These are phyloP conservation scores for Abrostola tripartita DNA, from an alignment of 2,888 invertebrate genomes.

Conservation along the genomic window DNA sequence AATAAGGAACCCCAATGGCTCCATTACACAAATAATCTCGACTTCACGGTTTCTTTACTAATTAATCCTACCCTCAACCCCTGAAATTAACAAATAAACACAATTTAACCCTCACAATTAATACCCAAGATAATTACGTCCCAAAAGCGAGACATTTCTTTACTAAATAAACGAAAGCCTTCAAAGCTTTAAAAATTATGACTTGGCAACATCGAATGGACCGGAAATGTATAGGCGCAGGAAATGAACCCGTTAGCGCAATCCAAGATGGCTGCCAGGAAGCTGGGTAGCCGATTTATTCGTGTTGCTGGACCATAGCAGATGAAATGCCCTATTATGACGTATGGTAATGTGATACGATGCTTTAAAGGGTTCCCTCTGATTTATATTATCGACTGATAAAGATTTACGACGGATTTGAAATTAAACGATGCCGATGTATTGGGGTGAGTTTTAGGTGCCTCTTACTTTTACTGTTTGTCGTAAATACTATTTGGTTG, in stretches of 20 bases:
- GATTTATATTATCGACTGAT: conserved; percentile 38
- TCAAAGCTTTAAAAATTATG: conserved; percentile 74
- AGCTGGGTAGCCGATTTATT: conserved; percentile 76
- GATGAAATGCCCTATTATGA: conserved; percentile 59
- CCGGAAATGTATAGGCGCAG: conserved; percentile 87
- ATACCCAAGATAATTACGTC: conserved; percentile 47
- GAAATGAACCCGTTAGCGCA: conserved; percentile 87
- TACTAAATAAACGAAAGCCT: conserved; percentile 48
- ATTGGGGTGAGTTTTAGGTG: no score
- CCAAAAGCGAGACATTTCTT: conserved; percentile 49
- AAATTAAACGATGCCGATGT: conserved; percentile 3
- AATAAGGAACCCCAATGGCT: conserved; percentile 49
- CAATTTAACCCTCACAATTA: conserved; percentile 50
- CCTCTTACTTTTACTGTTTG: no score
- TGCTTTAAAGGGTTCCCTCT: conserved; percentile 36
- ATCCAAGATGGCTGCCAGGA: conserved; percentile 83
- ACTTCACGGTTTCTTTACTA: conserved; percentile 48
- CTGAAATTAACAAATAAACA: conserved; percentile 53
- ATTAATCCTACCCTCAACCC: conserved; percentile 34
- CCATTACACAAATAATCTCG: conserved; percentile 50
- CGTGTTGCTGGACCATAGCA: conserved; percentile 70
- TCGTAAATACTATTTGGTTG: no score
- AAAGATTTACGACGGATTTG: conserved; percentile 25
- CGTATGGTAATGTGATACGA: conserved; percentile 58
- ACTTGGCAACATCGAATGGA: conserved; percentile 80